Base-by-base conservation (phyloP, 2,888 invertebrate species). In the Glyphotaelius pellucidus region DNA sequence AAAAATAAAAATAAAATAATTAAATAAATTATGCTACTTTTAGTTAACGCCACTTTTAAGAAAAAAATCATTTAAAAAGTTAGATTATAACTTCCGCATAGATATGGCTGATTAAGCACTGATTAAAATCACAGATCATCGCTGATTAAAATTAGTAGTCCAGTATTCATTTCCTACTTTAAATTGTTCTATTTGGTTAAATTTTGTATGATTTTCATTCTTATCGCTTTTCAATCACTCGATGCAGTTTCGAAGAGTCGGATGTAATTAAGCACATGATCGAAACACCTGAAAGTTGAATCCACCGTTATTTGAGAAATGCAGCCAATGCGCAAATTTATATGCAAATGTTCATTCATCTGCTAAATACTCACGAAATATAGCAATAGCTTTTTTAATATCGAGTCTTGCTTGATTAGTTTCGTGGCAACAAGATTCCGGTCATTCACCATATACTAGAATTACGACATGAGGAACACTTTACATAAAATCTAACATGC, bases 261-360 rank as follows among this genome's bases (percentile, higher is more conserved):
- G 25, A 67, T 5, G 19, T 67, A 67, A 67, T 67, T 67, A 67
- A 67, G 67, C 9, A 25, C 25, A 67, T 9, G n/a, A 25, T 25
- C 67, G n/a, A 67, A 67, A 67, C 67, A 67, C 9, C 25, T 9
- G 83, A 83, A 83, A 35, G 35, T 83, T 83, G 35, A 83, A 83
- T 35, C 83, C 35, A 38, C 32, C 35, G 83, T 83, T 83, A 83
- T 83, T 83, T 35, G 19, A 35, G 83, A 83, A 83, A 83, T 83
- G 31, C 83, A 35, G 19, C 32, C 35, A 83, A 83, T 83, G 32
- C 35, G 83, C 83, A 83, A 31, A 83, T 83, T 83, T 83, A 32
- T 83, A 83, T 83, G 83, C 83, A 35, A 83, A 83, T 83, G 83
- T 14, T 35, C 25, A 31, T 83, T 83, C 35, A 35, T 15, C 83